phyloP scores from a whole-genome alignment of 2,797 vertebrate genomes.

The Acanthopagrus latus region DNA sequence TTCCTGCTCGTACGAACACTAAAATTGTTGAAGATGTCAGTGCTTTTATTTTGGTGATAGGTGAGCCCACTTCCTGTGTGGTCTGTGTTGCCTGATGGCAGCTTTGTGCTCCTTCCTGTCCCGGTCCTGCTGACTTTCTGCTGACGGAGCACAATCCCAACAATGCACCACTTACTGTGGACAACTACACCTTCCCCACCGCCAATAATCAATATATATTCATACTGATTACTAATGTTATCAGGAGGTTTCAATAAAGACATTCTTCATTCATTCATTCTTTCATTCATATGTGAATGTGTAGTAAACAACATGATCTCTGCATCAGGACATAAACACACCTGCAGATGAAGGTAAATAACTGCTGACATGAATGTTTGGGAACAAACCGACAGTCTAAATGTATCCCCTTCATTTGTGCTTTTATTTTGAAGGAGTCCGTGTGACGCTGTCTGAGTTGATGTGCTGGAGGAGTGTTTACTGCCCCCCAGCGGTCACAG shows the following conservation, averaged over 20 bases:
- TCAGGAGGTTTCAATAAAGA: background rate
- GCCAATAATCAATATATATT: background rate
- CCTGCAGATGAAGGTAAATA: too few species aligned
- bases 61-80: background rate
- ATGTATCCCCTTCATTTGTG: background rate
- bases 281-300: background rate
- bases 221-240: rapidly evolving
- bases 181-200: background rate
- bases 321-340: too few species aligned
- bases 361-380: background rate
- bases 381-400: too few species aligned
- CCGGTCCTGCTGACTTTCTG: conserved; percentile 34
- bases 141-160: conserved; percentile 47
- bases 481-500: background rate
- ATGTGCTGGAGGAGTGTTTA: background rate
- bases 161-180: conserved; percentile 34
- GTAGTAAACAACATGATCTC: background rate
- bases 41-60: conserved; percentile 32
- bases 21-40: too few species aligned
- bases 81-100: too few species aligned
- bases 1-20: too few species aligned
- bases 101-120: conserved; percentile 1
- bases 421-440: background rate
- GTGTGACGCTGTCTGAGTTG: background rate
- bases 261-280: too few species aligned